A percentile compares a stretch with the other conserved stretches of the same genome.
These are phyloP conservation scores for Papilio dardanus DNA, from an alignment of 1,140 invertebrate genomes.

Conservation along the genomic window DNA sequence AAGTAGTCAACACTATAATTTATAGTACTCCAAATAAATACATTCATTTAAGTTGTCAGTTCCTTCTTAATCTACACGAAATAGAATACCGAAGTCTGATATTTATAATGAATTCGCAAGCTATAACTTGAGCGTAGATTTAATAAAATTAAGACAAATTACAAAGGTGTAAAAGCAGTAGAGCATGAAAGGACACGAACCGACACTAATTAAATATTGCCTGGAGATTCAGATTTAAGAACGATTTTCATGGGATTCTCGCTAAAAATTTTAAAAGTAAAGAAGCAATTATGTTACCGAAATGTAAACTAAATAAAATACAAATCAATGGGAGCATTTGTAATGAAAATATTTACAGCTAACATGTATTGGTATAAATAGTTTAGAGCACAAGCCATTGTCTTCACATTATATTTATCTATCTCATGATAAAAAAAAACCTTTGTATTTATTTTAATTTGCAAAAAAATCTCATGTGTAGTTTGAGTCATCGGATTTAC, in stretches of 20 bases:
- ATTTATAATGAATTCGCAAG: neutral
- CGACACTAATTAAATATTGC: slow-evolving; percentile 13
- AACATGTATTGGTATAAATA: too few relatives aligned
- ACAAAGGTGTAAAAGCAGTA: neutral
- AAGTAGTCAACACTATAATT: too few relatives aligned
- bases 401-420: neutral
- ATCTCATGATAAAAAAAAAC: neutral
- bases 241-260: neutral
- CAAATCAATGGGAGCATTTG: too few relatives aligned
- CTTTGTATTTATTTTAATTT: too few relatives aligned
- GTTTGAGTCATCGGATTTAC: neutral
- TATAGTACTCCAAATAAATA: neutral
- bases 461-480: neutral
- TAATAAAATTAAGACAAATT: neutral
- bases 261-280: neutral
- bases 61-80: neutral
- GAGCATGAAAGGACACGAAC: neutral
- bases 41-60: neutral
- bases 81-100: neutral
- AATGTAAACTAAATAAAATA: too few relatives aligned
- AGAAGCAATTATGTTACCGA: neutral
- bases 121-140: neutral
- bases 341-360: too few relatives aligned
- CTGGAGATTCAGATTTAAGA: neutral
- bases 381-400: too few relatives aligned